phyloP scores from a whole-genome alignment of 2,113 vertebrate species.

The Cochlearius cochlearius region DNA sequence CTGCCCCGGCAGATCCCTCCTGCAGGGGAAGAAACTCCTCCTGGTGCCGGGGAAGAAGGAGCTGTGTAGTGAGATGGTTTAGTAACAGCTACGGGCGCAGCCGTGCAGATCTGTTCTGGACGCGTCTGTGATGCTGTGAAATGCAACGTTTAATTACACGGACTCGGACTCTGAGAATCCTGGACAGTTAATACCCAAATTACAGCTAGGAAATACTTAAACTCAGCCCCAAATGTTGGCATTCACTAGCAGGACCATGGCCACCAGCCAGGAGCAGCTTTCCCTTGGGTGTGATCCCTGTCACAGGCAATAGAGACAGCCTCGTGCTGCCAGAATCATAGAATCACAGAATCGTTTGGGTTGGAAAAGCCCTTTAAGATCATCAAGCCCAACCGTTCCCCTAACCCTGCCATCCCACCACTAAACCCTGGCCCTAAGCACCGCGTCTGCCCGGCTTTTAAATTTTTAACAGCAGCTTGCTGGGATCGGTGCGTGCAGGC shows the following conservation, averaged over 20 bases:
- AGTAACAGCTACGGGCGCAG: background rate
- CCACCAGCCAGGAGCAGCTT: background rate
- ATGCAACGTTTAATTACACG: fast-evolving
- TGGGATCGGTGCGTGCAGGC: fast-evolving
- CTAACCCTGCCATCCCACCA: no score
- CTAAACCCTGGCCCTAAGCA: no score
- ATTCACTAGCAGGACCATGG: background rate
- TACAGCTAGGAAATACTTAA: background rate
- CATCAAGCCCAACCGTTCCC: no score
- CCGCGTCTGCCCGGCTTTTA: no score
- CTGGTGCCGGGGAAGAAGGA: background rate
- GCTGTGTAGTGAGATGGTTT: background rate
- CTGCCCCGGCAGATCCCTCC: background rate
- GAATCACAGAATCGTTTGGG: no score
- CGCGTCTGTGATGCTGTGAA: background rate
- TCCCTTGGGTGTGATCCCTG: background rate
- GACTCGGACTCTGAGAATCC: background rate
- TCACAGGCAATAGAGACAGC: background rate
- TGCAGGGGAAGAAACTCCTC: background rate
- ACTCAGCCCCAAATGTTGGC: background rate
- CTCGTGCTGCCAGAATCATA: background rate
- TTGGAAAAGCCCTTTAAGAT: no score
- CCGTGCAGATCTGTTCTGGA: background rate
- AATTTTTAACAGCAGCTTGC: background rate
- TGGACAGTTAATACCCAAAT: background rate